Evolutionary conservation across 35 echinoderm and acorn worm species (phyloP).

Genomic region (Chiridota heheva): DNA sequence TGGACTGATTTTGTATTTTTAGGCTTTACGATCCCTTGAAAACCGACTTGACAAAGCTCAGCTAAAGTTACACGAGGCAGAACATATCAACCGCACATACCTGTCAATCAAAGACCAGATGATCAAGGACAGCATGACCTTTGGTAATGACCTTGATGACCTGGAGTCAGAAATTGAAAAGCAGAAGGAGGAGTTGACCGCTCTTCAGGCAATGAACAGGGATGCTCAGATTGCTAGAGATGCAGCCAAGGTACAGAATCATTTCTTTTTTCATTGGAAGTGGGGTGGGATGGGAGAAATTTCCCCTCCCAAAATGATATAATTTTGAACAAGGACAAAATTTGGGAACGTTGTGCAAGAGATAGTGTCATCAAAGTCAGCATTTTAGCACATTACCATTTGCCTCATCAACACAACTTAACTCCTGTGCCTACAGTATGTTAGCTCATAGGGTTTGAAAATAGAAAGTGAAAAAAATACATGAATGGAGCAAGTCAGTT

Average conservation of each 20-base stretch:
- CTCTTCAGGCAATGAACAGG: conserved; percentile 87
- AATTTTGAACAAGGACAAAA: too few species aligned
- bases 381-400: too few species aligned
- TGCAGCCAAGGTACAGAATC: conserved; percentile 74
- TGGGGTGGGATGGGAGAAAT: background rate
- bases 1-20: background rate
- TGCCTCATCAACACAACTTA: too few species aligned
- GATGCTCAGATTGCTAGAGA: conserved; percentile 95
- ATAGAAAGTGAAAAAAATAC: too few species aligned
- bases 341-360: too few species aligned
- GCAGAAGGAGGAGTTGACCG: conserved; percentile 83
- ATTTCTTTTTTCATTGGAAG: background rate
- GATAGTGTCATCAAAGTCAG: too few species aligned
- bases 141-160: conserved; percentile 92
- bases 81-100: conserved; percentile 97
- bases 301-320: too few species aligned
- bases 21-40: conserved; percentile 82
- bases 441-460: too few species aligned
- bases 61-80: conserved; percentile 87
- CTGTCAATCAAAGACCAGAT: conserved; percentile 87
- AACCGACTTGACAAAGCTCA: conserved; percentile 96
- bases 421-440: too few species aligned
- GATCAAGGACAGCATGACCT: conserved; percentile 94
- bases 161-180: conserved; percentile 77
- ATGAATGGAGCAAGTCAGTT: too few species aligned